These are phyloP conservation scores for Catostylus mosaicus DNA, from an alignment of 30 jellyfish, hydroid and myxozoan genomes.

Conservation along the genomic window DNA sequence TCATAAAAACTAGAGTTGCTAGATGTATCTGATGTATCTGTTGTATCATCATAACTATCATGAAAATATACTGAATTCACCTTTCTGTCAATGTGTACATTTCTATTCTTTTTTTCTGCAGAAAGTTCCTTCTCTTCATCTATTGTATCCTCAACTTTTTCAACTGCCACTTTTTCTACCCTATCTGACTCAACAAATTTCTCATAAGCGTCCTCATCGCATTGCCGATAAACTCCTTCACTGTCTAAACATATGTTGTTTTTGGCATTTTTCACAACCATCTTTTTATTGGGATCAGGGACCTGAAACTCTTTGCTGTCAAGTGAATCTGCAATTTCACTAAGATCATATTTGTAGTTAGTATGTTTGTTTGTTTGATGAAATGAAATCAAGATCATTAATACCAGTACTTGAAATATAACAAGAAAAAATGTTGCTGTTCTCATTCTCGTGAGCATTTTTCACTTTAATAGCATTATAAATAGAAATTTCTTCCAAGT, in stretches of 20 bases:
- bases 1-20: not conserved
- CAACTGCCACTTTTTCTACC: not conserved
- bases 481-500: too few relatives aligned
- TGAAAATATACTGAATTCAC: not conserved
- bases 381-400: constrained; percentile 10
- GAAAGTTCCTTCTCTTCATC: not conserved
- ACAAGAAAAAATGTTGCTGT: constrained; percentile 10
- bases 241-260: constrained; percentile 49
- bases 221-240: constrained; percentile 41
- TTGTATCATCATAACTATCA: not conserved
- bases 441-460: constrained; percentile 7
- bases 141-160: not conserved
- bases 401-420: constrained; percentile 5
- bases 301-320: constrained; percentile 8
- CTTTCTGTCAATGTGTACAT: not conserved
- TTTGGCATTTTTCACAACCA: not conserved
- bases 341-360: not conserved
- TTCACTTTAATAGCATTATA: not conserved
- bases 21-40: not conserved
- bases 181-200: constrained; percentile 1
- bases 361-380: not conserved
- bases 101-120: not conserved
- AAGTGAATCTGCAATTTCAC: constrained; percentile 16
- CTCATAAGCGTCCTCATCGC: constrained; percentile 33
- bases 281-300: not conserved